Percentiles rank a stretch among this genome's conserved stretches.
These are phyloP conservation scores for Decapterus maruadsi DNA, from an alignment of 2,797 vertebrate genomes.

Conservation along the genomic window DNA sequence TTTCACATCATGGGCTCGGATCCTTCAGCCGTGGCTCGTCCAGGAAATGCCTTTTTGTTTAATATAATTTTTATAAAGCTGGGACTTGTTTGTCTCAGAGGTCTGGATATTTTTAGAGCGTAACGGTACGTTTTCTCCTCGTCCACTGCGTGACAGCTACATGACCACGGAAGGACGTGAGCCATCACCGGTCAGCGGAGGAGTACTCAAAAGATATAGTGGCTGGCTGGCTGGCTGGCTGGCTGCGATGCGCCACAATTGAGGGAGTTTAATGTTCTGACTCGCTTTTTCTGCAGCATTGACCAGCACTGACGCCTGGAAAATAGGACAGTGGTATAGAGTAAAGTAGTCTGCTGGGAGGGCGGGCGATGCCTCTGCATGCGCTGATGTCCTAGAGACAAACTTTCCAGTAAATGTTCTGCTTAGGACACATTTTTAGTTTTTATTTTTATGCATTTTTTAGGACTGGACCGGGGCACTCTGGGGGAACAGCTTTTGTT, in stretches of 20 bases:
- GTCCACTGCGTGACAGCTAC: slow-evolving; percentile 43
- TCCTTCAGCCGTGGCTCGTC: slow-evolving; percentile 12
- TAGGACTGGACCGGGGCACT: background rate
- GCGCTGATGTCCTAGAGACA: slow-evolving; percentile 19
- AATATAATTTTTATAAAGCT: slow-evolving; percentile 36
- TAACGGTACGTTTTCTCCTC: slow-evolving; percentile 28
- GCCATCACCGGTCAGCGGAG: slow-evolving; percentile 15
- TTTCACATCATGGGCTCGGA: background rate
- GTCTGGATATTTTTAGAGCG: slow-evolving; percentile 54
- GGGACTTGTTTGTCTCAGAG: slow-evolving; percentile 45
- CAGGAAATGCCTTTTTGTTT: slow-evolving; percentile 29
- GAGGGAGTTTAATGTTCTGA: background rate
- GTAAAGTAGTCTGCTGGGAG: slow-evolving; percentile 11
- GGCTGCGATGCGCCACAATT: slow-evolving; percentile 4
- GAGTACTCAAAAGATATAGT: slow-evolving; percentile 20
- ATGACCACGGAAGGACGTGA: slow-evolving; percentile 30
- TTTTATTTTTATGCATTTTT: background rate
- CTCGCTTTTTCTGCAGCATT: slow-evolving; percentile 50
- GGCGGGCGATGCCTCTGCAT: background rate
- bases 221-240: too few species aligned
- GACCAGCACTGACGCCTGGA: slow-evolving; percentile 46
- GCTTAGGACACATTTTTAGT: slow-evolving; percentile 3
- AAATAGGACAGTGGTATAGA: slow-evolving; percentile 56
- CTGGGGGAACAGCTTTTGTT: background rate
- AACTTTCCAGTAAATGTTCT: background rate